Conservation (phyloP, 2,797 vertebrate genomes). For the Danio albolineatus region DNA sequence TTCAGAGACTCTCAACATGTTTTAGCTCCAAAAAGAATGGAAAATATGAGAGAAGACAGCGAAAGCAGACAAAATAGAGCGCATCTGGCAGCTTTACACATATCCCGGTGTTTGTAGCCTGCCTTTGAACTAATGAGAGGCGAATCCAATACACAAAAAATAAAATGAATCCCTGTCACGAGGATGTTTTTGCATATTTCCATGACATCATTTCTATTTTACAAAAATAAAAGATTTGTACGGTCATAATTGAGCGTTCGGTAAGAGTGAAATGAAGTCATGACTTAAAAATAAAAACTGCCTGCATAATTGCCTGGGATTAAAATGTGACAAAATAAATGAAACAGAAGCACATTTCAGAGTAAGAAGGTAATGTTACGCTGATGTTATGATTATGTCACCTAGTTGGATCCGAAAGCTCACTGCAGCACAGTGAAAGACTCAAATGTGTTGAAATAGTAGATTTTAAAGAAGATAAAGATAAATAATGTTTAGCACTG, state of each 20-base stretch:
- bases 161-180: not conserved
- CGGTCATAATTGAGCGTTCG: not conserved
- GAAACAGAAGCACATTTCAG: slow-evolving; percentile 12
- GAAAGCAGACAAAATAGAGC: slow-evolving; percentile 4
- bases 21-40: slow-evolving; percentile 34
- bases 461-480: not conserved
- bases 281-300: not conserved
- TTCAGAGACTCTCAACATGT: slow-evolving; percentile 37
- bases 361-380: not conserved
- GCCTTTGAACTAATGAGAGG: not conserved
- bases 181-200: slow-evolving; percentile 12
- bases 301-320: not conserved
- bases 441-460: slow-evolving; percentile 18
- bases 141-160: slow-evolving; percentile 14
- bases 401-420: slow-evolving; percentile 9
- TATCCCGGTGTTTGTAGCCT: not conserved
- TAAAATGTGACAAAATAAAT: not conserved
- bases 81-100: slow-evolving; percentile 6
- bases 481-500: not conserved
- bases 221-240: slow-evolving; percentile 13
- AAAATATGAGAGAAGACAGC: slow-evolving; percentile 24
- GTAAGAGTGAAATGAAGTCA: not conserved
- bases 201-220: slow-evolving; percentile 20
- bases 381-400: slow-evolving; percentile 14
- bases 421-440: not conserved